Evolutionary conservation across 2,113 vertebrate species (phyloP), one percentile per base, ranked within the genome.

Genomic region (Alligator mississippiensis): DNA sequence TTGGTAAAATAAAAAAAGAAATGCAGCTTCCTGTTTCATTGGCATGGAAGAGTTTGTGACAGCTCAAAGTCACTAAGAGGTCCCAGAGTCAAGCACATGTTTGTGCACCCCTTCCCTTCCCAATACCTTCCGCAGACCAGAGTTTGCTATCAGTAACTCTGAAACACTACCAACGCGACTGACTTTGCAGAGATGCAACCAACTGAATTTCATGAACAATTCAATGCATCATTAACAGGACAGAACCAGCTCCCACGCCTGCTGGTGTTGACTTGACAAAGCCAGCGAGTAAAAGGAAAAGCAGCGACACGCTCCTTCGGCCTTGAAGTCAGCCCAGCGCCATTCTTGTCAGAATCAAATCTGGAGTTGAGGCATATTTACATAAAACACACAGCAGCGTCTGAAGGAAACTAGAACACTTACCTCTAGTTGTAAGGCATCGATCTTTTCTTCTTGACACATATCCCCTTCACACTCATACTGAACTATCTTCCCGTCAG

Each of bases 391-490:
- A 82, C 74, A 0, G 11, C 64, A 4, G 84, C 79, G 38, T 59
- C 22, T 78, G 62, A 60, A 38, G 55, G 24, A 24, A 91, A 61
- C 28, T 68, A 59, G 85, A 92, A 68, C 64, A 92, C 93, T 97
- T 95, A 99, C 99, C 98, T 99, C 99, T 76, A 99, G 97, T 81
- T 99, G 99, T 25, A 99, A 98, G 25, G 98, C 98, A 89, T 99
- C 99, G 1, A 99, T 99, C 94, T 99, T 99, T 97, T 99, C 99
- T 16, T 99, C 99, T 79, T 99, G 99, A 97, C 99, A 99, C 59
- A 98, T 98, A 90, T 99, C 99, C n/a, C 99, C 99, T 88, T 99
- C 99, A 68, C 99, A 99, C 89, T 99, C 99, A 6, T 99, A 99
- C 97, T 99, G 99, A 18, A 99, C 99, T 92, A 99, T 98, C 98